These are phyloP conservation scores for Pterobdella sp. DNA, from an alignment of 2,888 invertebrate species.

Conservation along the genomic window DNA sequence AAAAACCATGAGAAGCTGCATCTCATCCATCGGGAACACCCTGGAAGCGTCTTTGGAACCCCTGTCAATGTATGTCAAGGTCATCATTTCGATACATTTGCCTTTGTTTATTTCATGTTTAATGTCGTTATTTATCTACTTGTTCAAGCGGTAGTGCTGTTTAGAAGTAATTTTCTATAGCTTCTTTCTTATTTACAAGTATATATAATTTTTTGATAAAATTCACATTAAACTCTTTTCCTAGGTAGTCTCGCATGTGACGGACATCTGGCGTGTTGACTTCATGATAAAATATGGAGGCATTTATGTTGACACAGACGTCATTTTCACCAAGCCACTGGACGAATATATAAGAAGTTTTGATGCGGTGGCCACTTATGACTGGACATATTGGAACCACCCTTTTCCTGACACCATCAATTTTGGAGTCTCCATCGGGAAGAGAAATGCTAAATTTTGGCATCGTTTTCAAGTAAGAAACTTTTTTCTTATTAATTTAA, in stretches of 20 bases:
- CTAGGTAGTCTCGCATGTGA: conserved; percentile 42
- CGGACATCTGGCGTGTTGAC: conserved; percentile 47
- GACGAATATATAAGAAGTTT: conserved; percentile 39
- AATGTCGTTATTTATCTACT: neutral
- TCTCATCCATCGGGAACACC: conserved; percentile 36
- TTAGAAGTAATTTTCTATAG: neutral
- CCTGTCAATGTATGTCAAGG: conserved; percentile 37
- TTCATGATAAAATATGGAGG: conserved; percentile 47
- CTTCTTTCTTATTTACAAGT: neutral
- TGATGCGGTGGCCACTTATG: conserved; percentile 44
- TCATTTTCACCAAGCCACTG: conserved; percentile 42
- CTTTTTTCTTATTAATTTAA: neutral
- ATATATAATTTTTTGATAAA: neutral
- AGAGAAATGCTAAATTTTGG: conserved; percentile 39
- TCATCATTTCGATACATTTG: neutral
- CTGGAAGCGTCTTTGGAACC: conserved; percentile 38
- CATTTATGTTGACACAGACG: conserved; percentile 48
- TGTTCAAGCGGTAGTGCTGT: neutral
- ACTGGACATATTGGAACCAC: conserved; percentile 44
- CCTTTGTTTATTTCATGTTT: neutral
- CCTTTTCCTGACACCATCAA: conserved; percentile 42
- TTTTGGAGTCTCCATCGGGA: conserved; percentile 44
- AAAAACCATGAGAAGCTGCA: conserved; percentile 38
- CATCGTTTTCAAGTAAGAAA: conserved; percentile 33
- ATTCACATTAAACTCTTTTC: neutral